Base-by-base conservation (phyloP, 2,797 vertebrate species). In the Champsocephalus esox region DNA sequence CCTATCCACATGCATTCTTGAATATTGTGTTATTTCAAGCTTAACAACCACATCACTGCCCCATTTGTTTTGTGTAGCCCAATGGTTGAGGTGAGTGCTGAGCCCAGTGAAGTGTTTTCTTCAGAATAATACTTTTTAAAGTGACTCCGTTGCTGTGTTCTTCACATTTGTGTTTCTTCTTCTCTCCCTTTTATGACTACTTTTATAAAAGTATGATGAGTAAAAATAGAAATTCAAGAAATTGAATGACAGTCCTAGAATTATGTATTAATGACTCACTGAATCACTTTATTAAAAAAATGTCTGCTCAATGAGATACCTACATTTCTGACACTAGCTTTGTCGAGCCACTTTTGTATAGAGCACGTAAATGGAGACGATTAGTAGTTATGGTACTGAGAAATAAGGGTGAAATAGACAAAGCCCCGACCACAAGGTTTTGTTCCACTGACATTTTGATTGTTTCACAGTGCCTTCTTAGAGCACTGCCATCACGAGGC, bases 11-110 rank as follows among this genome's bases (percentile, higher is more conserved):
- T 57, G 52, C 38, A 24, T 67, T 66, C 11, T 60, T 24, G 6
- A 44, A 44, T 80, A 46, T 72, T 69, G 8, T 65, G 76, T 28
- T 38, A 55, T 38, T 38, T 38, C 34, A 38, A 50, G 44, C 5
- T 62, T 43, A 66, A 69, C 16, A 49, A 50, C 11, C n/a, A 56
- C 16, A 21, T 60, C 17, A 28, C 55, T 46, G 3, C 32, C 5
- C 17, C 48, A 11, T 63, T 57, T 8, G 10, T 49, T 59, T 38
- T 63, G 13, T 59, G 13, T 1, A 55, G 44, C 9, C 24, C 21
- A 41, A 38, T 51, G 66, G 63, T 55, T n/a, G 16, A 78, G 38
- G 10, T 38, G 24, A 50, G 6, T 2, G 10, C 0, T 59, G 28
- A 59, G 45, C 16, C 4, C 14, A 10, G 0, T 64, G 17, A 13